phyloP scores from a whole-genome alignment of 2,113 vertebrate genomes.

The Globicephala melas region DNA sequence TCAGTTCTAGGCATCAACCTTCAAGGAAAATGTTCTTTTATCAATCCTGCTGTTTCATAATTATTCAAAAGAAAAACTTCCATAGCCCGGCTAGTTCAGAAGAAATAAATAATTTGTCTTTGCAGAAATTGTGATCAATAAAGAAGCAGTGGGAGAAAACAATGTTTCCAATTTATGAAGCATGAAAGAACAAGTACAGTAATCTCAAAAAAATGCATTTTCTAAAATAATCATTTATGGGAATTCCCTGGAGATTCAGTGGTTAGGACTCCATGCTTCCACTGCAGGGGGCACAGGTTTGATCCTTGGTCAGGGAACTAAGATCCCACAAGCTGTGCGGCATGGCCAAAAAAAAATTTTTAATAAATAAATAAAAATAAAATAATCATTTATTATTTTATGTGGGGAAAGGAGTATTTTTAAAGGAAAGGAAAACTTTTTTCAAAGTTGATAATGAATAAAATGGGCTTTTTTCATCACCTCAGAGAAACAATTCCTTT shows the following conservation, averaged over 20 bases:
- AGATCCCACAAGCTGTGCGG: background rate
- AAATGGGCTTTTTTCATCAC: slow-evolving; percentile 12
- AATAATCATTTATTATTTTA: slow-evolving; percentile 10
- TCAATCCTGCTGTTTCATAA: slow-evolving; percentile 18
- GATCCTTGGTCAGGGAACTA: background rate
- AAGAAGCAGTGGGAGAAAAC: background rate
- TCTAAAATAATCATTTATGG: slow-evolving; percentile 5
- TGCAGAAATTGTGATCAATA: background rate
- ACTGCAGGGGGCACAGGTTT: background rate
- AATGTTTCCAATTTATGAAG: background rate
- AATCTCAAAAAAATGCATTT: slow-evolving; percentile 25
- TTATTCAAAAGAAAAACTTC: slow-evolving; percentile 42
- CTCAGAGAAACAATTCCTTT: background rate
- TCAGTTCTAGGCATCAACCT: slow-evolving; percentile 14
- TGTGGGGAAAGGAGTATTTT: background rate
- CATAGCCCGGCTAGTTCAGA: background rate
- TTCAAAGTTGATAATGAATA: slow-evolving; percentile 34
- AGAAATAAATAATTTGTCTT: slow-evolving; percentile 3
- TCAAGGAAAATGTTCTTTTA: slow-evolving; percentile 27
- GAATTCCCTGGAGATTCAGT: background rate
- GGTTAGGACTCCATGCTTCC: background rate
- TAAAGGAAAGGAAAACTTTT: slow-evolving; percentile 28
- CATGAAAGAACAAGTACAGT: background rate
- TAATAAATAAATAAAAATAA: background rate
- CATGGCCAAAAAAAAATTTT: background rate